These are phyloP conservation scores for Pseudopleuronectes americanus DNA, from an alignment of 2,797 vertebrate species.

Conservation along the genomic window DNA sequence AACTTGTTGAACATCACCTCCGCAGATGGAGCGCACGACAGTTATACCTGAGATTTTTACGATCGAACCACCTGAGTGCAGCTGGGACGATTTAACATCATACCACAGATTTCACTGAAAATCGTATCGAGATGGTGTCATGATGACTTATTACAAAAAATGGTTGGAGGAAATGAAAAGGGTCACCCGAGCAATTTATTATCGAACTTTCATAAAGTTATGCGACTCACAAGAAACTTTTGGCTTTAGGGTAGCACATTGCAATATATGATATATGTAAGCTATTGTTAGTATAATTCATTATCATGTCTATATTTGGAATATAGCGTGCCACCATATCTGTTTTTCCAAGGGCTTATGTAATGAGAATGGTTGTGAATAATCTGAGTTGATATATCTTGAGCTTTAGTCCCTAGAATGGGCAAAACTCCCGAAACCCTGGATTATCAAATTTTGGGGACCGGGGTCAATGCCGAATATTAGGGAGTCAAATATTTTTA, in stretches of 20 bases:
- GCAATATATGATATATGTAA: too few species aligned
- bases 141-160: not conserved
- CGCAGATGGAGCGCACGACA: slow-evolving; percentile 17
- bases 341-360: too few species aligned
- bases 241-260: not conserved
- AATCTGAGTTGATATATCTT: too few species aligned
- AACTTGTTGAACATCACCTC: slow-evolving; percentile 19
- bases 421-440: too few species aligned
- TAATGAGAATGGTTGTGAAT: too few species aligned
- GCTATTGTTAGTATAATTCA: too few species aligned
- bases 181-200: not conserved
- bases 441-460: too few species aligned
- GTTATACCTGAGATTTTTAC: slow-evolving; percentile 22
- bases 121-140: not conserved
- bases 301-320: too few species aligned
- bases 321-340: too few species aligned
- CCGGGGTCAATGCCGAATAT: too few species aligned
- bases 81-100: not conserved
- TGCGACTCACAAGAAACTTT: not conserved
- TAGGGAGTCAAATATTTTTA: too few species aligned
- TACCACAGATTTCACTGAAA: not conserved
- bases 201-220: not conserved
- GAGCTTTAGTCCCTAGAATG: too few species aligned
- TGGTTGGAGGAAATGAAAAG: not conserved
- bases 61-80: not conserved